Conservation (phyloP, 2,888 invertebrate genomes). For the Zelleria hepariella region DNA sequence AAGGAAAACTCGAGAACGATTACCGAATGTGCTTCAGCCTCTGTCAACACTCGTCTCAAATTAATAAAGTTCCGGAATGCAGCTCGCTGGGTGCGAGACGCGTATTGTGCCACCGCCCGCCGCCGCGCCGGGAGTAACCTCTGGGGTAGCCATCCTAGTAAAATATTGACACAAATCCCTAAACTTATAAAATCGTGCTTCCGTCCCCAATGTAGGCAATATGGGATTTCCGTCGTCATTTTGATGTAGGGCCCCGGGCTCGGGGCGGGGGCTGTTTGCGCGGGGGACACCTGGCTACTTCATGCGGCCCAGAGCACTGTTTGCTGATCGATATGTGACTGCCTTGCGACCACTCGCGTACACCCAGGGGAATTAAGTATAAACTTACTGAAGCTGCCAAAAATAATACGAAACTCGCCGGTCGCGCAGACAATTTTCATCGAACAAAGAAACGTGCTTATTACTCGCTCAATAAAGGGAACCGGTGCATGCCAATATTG, state of each 20-base stretch:
- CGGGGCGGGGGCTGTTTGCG: slow-evolving; percentile 37
- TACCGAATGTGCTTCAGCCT: slow-evolving; percentile 36
- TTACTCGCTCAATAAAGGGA: not conserved
- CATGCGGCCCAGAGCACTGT: slow-evolving; percentile 31
- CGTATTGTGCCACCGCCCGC: slow-evolving; percentile 26
- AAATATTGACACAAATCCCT: slow-evolving; percentile 73
- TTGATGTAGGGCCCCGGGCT: slow-evolving; percentile 59
- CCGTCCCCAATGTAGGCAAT: slow-evolving; percentile 63
- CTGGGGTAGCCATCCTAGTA: slow-evolving; percentile 55
- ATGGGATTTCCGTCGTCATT: slow-evolving; percentile 70
- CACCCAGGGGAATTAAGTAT: not conserved
- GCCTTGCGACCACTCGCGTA: slow-evolving; percentile 14
- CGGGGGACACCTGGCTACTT: slow-evolving; percentile 62
- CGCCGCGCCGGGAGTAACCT: slow-evolving; percentile 26
- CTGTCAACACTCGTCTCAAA: slow-evolving; percentile 32
- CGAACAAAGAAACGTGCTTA: not conserved
- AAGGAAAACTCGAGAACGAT: slow-evolving; percentile 35
- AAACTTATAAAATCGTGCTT: slow-evolving; percentile 71
- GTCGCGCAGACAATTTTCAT: not conserved
- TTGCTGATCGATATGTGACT: slow-evolving; percentile 49
- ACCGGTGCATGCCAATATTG: not conserved
- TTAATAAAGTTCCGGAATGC: slow-evolving; percentile 42
- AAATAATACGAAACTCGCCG: not conserved
- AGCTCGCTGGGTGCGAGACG: slow-evolving; percentile 20
- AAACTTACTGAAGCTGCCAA: not conserved